A percentile compares a stretch with the other conserved stretches of the same genome.
Conservation (phyloP, 2,888 invertebrate species). For the Dicranocentrus wangi region DNA sequence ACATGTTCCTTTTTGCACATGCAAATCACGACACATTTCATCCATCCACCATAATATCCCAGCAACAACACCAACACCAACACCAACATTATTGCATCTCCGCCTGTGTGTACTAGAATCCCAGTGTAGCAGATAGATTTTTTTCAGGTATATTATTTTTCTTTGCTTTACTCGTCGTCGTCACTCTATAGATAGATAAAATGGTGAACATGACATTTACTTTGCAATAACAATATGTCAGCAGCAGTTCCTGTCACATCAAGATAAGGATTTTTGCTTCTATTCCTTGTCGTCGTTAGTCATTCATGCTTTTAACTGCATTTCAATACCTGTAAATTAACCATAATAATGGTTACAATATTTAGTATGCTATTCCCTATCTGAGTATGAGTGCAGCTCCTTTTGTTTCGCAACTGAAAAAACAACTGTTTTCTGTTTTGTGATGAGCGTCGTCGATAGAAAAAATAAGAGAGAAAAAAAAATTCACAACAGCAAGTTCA, state of each 20-base stretch:
- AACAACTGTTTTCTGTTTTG: too few species aligned
- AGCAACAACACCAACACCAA: too few species aligned
- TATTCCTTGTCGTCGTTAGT: slow-evolving; percentile 26
- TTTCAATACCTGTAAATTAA: slow-evolving; percentile 59
- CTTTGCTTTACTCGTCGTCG: slow-evolving; percentile 17
- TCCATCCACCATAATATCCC: neutral
- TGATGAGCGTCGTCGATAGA: too few species aligned
- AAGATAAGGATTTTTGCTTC: slow-evolving; percentile 52
- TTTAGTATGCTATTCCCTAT: too few species aligned
- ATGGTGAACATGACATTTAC: slow-evolving; percentile 63
- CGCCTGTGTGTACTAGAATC: neutral
- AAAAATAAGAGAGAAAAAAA: slow-evolving; percentile 4
- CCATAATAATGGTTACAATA: slow-evolving; percentile 20
- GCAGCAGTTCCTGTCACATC: slow-evolving; percentile 64
- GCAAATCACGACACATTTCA: slow-evolving; percentile 45
- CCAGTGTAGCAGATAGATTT: neutral
- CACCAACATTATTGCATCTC: too few species aligned
- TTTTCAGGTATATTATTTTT: neutral
- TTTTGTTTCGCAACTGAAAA: too few species aligned
- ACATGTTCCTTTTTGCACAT: slow-evolving; percentile 52
- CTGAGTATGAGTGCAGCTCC: too few species aligned
- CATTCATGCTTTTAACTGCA: slow-evolving; percentile 54
- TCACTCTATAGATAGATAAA: slow-evolving; percentile 51
- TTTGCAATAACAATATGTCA: slow-evolving; percentile 65
- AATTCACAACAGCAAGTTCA: slow-evolving; percentile 15